Evolutionary conservation across 2,888 invertebrate genomes (phyloP).

Genomic region (Lepidochitona cinerea): DNA sequence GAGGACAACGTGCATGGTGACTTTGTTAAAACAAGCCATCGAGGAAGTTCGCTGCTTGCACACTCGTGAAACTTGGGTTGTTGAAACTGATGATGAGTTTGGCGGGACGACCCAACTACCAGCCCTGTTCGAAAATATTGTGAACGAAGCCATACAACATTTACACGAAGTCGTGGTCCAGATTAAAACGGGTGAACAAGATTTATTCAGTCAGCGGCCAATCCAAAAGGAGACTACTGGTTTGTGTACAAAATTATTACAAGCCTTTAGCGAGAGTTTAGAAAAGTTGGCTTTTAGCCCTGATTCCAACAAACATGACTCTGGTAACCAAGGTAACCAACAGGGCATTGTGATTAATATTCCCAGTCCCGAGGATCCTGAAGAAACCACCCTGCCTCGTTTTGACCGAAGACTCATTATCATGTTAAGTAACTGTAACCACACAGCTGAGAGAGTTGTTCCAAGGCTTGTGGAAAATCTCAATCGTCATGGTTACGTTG

Average conservation of each 20-base stretch:
- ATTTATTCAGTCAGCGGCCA: constrained; percentile 66
- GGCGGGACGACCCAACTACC: constrained; percentile 90
- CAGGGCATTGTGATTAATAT: neutral
- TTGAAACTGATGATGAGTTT: constrained; percentile 86
- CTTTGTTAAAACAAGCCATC: constrained; percentile 87
- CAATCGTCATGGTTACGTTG: constrained; percentile 77
- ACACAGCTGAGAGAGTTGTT: constrained; percentile 83
- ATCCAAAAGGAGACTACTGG: constrained; percentile 68
- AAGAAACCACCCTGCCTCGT: neutral
- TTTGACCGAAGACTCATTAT: constrained; percentile 78
- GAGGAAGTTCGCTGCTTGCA: constrained; percentile 72
- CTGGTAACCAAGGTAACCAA: neutral
- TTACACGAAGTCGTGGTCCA: constrained; percentile 74
- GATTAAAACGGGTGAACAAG: constrained; percentile 78
- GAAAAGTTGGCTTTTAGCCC: constrained; percentile 77
- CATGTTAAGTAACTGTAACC: constrained; percentile 90
- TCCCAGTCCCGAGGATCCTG: neutral
- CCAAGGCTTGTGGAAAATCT: constrained; percentile 81
- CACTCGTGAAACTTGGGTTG: constrained; percentile 86
- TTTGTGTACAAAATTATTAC: constrained; percentile 65
- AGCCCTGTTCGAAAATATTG: constrained; percentile 80
- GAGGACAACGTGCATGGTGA: constrained; percentile 86
- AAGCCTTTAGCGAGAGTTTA: constrained; percentile 76
- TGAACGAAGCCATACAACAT: constrained; percentile 79
- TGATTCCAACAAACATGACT: neutral